Base-by-base conservation (phyloP, 2,113 vertebrate species). In the Tupaia chinensis region DNA sequence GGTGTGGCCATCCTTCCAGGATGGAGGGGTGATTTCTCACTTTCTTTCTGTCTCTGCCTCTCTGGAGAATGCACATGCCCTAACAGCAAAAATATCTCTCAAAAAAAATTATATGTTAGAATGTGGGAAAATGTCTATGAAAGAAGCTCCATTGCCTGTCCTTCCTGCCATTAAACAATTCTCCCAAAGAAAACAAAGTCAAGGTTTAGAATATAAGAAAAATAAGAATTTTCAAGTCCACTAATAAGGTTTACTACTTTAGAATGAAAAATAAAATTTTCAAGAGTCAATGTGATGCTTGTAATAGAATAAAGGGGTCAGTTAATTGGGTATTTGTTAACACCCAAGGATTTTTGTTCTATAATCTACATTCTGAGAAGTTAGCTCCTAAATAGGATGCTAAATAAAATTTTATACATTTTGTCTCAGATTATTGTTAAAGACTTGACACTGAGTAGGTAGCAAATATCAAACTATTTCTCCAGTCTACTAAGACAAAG, bases 211-310 rank as follows among this genome's bases (percentile, higher is more conserved):
- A 73, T 80, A 73, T 80, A 34, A 63, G 58, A 80, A 84, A 65
- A 53, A 9, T 68, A 86, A 77, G 19, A 5, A 76, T 54, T 77
- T 91, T 68, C n/a, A 70, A 70, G n/a, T 25, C 60, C 11, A 54
- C 19, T 73, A 74, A 76, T 76, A 77, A 91, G 9, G 87, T 65
- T 27, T 77, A 65, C 9, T 63, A 58, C 34, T 77, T 61, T n/a
- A 94, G 10, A 90, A 87, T 70, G 29, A 86, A 85, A 86, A 86
- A 87, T 69, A 74, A 93, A 93, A 34, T 17, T 13, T 86, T 81
- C 34, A 77, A 56, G 19, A 77, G 65, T 78, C 19, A 87, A 70
- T 9, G 12, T 66, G 23, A 22, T 73, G 29, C 17, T 68, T 56
- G n/a, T 60, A 81, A 85, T 14, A 78, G 22, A 92, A 83, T 1